Evolutionary conservation across 2,113 vertebrate genomes (phyloP).

Genomic region (Dicerorhinus sumatrensis): DNA sequence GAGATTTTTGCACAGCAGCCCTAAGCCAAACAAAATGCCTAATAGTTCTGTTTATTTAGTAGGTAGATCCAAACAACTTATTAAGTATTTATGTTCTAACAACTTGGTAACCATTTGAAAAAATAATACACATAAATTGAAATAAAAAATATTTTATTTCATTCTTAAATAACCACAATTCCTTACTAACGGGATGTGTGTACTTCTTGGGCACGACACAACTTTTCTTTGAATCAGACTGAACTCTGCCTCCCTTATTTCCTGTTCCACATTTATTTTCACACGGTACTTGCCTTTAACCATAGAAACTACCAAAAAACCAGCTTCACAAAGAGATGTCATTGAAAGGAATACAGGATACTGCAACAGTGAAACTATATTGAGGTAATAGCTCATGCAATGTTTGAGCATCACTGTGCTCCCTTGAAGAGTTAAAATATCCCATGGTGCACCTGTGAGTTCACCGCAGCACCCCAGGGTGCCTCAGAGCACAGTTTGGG

Average conservation of each 20-base stretch:
- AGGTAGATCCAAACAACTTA: background rate
- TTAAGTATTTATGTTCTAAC: background rate
- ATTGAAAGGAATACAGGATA: background rate
- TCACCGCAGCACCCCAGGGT: background rate
- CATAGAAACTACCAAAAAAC: background rate
- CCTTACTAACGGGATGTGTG: background rate
- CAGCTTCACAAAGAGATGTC: background rate
- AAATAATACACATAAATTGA: background rate
- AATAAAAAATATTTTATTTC: conserved; percentile 1
- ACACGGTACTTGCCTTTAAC: background rate
- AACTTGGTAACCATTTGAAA: background rate
- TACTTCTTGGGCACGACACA: background rate
- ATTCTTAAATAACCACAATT: background rate
- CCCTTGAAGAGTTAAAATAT: background rate
- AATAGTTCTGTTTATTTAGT: background rate
- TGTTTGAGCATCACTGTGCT: background rate
- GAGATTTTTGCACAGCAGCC: background rate
- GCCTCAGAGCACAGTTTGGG: background rate
- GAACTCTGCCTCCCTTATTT: background rate
- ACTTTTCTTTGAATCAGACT: background rate
- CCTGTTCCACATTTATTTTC: background rate
- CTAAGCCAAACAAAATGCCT: background rate
- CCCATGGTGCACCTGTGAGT: background rate
- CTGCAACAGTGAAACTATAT: background rate
- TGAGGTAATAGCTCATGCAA: background rate